phyloP scores from a whole-genome alignment of 2,797 vertebrate genomes.

The Heteromormyrus szaboi region DNA sequence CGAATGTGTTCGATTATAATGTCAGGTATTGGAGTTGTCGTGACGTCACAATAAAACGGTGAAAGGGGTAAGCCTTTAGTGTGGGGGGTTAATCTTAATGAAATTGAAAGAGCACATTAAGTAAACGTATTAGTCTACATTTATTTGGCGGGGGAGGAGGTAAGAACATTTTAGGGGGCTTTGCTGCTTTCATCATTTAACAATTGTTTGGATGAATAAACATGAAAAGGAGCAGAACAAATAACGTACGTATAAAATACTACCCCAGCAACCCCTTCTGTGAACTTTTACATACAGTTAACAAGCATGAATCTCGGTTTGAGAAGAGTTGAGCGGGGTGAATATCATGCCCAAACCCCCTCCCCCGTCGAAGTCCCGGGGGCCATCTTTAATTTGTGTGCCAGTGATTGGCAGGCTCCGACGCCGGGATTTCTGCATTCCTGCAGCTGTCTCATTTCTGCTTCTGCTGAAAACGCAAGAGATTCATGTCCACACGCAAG shows the following conservation, averaged over 20 bases:
- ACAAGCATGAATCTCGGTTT: background rate
- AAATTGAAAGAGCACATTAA: background rate
- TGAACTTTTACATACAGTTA: background rate
- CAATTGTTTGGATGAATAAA: background rate
- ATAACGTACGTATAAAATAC: background rate
- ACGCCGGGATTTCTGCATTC: constrained; percentile 1
- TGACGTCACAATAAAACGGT: background rate
- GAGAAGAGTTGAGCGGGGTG: background rate
- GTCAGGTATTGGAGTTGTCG: background rate
- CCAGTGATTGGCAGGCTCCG: background rate
- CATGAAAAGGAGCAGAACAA: background rate
- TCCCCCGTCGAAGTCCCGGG: background rate
- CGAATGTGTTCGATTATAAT: background rate
- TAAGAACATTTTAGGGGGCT: background rate
- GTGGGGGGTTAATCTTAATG: background rate
- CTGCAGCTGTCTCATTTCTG: background rate
- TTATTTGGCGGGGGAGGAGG: background rate
- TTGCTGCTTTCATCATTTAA: background rate
- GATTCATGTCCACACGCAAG: background rate
- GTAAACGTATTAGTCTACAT: background rate
- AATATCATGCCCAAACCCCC: background rate
- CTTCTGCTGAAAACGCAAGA: background rate
- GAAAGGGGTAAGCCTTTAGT: background rate
- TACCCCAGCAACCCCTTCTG: background rate
- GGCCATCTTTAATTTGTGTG: constrained; percentile 4